A percentile compares a stretch with the other conserved stretches of the same genome.
phyloP scores from a whole-genome alignment of 2,797 vertebrate species.

The Pipistrellus nathusii region DNA sequence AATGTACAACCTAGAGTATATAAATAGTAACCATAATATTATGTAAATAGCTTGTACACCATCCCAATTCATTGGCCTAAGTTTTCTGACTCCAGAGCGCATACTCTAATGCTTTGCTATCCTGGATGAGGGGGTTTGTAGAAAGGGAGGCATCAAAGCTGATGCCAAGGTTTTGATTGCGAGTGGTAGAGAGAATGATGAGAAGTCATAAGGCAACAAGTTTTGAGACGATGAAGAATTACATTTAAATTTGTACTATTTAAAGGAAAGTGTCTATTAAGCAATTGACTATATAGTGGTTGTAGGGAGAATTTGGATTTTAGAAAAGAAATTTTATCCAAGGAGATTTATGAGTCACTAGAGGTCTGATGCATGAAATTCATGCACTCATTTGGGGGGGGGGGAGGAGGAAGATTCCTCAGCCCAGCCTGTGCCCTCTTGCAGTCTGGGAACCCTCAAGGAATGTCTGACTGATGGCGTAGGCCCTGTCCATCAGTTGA shows the following conservation, averaged over 20 bases:
- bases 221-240: slow-evolving; percentile 15
- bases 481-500: too few relatives aligned
- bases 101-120: not conserved
- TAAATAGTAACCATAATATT: not conserved
- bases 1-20: not conserved
- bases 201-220: not conserved
- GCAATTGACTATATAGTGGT: not conserved
- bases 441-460: too few relatives aligned
- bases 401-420: too few relatives aligned
- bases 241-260: not conserved
- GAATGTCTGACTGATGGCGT: too few relatives aligned
- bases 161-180: not conserved
- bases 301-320: not conserved
- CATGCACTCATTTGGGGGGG: too few relatives aligned
- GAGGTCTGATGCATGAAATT: too few relatives aligned
- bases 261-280: not conserved
- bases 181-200: not conserved
- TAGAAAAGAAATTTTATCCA: not conserved
- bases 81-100: not conserved
- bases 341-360: not conserved
- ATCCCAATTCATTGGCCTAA: not conserved
- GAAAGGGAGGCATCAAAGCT: not conserved
- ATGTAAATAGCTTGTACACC: not conserved
- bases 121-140: not conserved
- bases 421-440: too few relatives aligned